Conservation (phyloP, 1,140 invertebrate species). For the Drosophila pseudoananassae region DNA sequence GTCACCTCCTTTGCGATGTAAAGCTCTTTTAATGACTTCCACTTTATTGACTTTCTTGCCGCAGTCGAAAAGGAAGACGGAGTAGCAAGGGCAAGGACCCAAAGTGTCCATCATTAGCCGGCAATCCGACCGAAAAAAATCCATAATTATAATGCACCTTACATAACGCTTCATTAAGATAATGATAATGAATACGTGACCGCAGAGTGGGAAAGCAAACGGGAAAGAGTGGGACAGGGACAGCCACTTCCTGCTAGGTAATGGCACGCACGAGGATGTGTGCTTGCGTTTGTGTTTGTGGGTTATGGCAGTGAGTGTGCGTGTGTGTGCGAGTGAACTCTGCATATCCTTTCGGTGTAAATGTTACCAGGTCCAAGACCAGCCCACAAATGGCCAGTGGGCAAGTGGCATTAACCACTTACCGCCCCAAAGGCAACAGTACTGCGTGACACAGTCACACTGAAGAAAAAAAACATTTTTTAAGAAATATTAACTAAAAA, state of each 20-base stretch:
- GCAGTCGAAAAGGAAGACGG: slow-evolving; percentile 12
- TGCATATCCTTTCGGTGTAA: slow-evolving; percentile 30
- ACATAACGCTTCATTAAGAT: slow-evolving; percentile 82
- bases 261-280: slow-evolving; percentile 73
- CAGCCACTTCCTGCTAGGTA: slow-evolving; percentile 59
- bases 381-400: slow-evolving; percentile 67
- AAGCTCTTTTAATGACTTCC: slow-evolving; percentile 68
- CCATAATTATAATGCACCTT: slow-evolving; percentile 82
- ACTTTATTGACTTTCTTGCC: slow-evolving; percentile 68
- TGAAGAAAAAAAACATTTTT: not conserved
- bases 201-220: slow-evolving; percentile 30
- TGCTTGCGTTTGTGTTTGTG: slow-evolving; percentile 15
- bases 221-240: slow-evolving; percentile 1
- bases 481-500: not conserved
- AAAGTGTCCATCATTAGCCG: slow-evolving; percentile 59
- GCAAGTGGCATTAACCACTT: slow-evolving; percentile 79
- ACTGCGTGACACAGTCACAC: slow-evolving; percentile 36
- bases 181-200: slow-evolving; percentile 81
- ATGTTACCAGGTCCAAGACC: slow-evolving; percentile 39
- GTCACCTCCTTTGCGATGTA: slow-evolving; percentile 33
- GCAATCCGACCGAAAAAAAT: slow-evolving; percentile 60
- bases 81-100: slow-evolving; percentile 42
- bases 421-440: slow-evolving; percentile 49
- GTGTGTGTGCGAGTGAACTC: slow-evolving; percentile 19
- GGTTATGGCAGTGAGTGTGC: slow-evolving; percentile 9